Evolutionary conservation across 2,888 invertebrate species (phyloP), one percentile per base, ranked within the genome.

Genomic region (Diarsia dahlii): DNA sequence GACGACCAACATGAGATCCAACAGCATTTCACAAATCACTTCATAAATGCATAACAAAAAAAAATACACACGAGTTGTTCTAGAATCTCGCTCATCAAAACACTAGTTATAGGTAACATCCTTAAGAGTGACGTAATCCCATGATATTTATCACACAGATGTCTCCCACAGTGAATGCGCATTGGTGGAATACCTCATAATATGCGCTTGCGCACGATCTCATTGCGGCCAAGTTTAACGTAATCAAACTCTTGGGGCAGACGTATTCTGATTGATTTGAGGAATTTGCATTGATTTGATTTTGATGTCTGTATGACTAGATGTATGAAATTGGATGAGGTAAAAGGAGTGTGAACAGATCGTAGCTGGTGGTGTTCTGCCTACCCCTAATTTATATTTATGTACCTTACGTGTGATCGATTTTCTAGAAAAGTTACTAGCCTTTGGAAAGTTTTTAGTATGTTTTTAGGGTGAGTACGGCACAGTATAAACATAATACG

Each of bases 171-270:
- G 77, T 79, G 62, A 87, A 87, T 85, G 87, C 75, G 82, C 85
- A 87, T 87, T 72, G 66, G 73, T 64, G 81, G 85, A 84, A 89
- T 89, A 85, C 83, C 88, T 90, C 85, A 86, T 88, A 86, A 88
- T 85, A 82, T 80, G 84, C 79, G 83, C 93, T 93, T 80, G 84
- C 79, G 83, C 93, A 93, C 93, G 93, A 93, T 90, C 90, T 89
- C 90, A 92, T 92, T 90, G 90, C 89, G 80, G 85, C 87, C 87
- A 87, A 87, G 87, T 89, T 89, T 89, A 89, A 88, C 80, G 83
- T 87, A 91, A 92, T 92, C 91, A 91, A 90, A 89, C 86, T 86
- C 81, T 87, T 84, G 77, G 68, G 81, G 62, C 50, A 81, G 82
- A 73, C 84, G 68, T 89, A 89, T 91, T 87, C 81, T 81, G 86